These are phyloP conservation scores for Gorilla gorilla DNA, from an alignment of 2,113 vertebrate species.

Conservation along the genomic window DNA sequence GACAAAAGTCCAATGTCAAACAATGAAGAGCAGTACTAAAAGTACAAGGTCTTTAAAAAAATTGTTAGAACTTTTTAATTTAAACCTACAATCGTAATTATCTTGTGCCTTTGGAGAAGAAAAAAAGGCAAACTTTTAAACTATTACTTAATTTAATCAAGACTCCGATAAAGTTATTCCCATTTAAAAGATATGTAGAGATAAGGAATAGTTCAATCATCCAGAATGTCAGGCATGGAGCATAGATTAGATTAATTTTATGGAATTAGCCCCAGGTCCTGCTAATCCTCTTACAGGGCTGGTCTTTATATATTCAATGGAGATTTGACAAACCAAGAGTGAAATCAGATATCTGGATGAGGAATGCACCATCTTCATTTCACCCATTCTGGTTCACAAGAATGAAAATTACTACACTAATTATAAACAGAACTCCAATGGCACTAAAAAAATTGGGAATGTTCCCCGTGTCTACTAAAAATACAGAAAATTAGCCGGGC, in stretches of 20 bases:
- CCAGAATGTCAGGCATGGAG: background rate
- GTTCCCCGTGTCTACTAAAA: too few relatives aligned
- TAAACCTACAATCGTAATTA: slow-evolving; percentile 7
- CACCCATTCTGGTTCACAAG: background rate
- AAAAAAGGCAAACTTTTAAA: slow-evolving; percentile 19
- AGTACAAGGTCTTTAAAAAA: background rate
- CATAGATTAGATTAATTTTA: background rate
- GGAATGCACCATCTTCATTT: background rate
- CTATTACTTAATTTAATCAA: slow-evolving; percentile 53
- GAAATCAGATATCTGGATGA: background rate
- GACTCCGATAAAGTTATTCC: slow-evolving; percentile 46
- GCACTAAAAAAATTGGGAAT: background rate
- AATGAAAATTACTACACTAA: background rate
- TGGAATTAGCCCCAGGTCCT: slow-evolving; percentile 4
- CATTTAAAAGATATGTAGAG: slow-evolving; percentile 12
- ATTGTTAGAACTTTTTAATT: slow-evolving; percentile 32
- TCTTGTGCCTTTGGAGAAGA: background rate
- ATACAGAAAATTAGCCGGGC: too few relatives aligned
- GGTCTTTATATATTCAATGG: background rate
- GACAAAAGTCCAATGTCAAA: background rate
- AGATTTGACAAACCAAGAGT: background rate
- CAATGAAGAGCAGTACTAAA: background rate
- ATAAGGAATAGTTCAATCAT: background rate
- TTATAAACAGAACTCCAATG: slow-evolving; percentile 1
- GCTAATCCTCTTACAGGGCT: background rate